Base-by-base conservation (phyloP, 2,797 vertebrate genomes). In the Bradypodion ventrale region DNA sequence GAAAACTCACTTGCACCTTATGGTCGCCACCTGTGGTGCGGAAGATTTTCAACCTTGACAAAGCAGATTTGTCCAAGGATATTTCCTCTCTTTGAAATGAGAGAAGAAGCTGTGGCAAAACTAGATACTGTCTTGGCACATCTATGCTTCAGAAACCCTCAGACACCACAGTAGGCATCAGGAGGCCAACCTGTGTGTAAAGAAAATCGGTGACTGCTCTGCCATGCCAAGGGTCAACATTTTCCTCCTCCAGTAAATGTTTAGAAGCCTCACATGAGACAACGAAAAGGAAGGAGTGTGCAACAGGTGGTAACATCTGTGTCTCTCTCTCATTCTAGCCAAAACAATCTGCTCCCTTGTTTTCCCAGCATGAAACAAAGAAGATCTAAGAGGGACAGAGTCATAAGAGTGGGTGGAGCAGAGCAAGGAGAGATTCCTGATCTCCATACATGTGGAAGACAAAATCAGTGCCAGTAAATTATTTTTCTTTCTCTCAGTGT, bases 251-350 rank as follows among this genome's bases (percentile, higher is more conserved):
- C 89, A 86, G 88, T 87, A 82, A 92, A 91, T 90, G 92, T 93
- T 94, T 87, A 83, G 91, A 95, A 94, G 92, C 78, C 89, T 86
- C 90, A 90, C 69, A 93, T 93, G 92, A 95, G 91, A 88, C 93
- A 94, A 87, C 90, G 94, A 92, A 93, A 95, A 96, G 93, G 91
- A 93, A 94, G 92, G 87, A 93, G 78, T 5, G 5, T 95, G 92
- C 93, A 95, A 94, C 95, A 96, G 94, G 95, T 95, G 95, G 95
- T 93, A 93, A 95, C 95, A 96, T 96, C 95, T 96, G 95, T 90
- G 94, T 91, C 93, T 86, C 46, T 86, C 46, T 83, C 93, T 93
- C 91, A 88, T 93, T 94, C 92, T 87, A 44, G 82, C 93, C 93
- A 87, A 89, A 94, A 93, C 94, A 95, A 94, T 95, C 94, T 94